phyloP scores from a whole-genome alignment of 2,797 vertebrate genomes.

The Kryptopterus vitreolus region DNA sequence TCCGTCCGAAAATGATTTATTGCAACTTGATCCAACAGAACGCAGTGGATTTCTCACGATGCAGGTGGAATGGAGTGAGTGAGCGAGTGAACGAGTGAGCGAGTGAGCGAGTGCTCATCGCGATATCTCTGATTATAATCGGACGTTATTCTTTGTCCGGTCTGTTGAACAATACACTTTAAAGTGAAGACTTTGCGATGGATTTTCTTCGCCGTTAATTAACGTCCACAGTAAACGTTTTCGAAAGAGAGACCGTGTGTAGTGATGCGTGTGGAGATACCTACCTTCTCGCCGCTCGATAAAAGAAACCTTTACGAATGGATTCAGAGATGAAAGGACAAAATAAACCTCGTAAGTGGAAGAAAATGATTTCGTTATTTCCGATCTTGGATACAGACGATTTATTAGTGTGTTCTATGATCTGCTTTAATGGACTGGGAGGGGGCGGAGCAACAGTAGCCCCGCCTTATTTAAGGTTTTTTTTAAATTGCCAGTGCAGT shows the following conservation, averaged over 20 bases:
- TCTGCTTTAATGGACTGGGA: background rate
- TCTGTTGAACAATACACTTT: background rate
- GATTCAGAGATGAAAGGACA: background rate
- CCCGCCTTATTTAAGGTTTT: background rate
- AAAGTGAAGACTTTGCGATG: background rate
- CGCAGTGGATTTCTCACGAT: too few relatives aligned
- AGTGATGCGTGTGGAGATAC: background rate
- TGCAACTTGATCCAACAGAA: too few relatives aligned
- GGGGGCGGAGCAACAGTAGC: background rate
- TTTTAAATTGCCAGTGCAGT: background rate
- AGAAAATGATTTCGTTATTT: background rate
- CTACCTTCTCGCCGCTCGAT: background rate
- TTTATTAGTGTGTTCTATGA: background rate
- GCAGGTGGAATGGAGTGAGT: too few relatives aligned
- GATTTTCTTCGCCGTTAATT: background rate
- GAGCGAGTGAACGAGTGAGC: too few relatives aligned
- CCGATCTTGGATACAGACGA: background rate
- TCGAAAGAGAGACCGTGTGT: background rate
- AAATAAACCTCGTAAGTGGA: background rate
- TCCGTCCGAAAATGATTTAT: too few relatives aligned
- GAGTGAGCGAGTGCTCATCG: too few relatives aligned
- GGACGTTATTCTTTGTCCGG: background rate
- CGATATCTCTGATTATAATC: too few relatives aligned
- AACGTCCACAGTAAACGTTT: background rate
- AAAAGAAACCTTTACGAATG: background rate